phyloP scores from a whole-genome alignment of 2,888 invertebrate genomes.

The Pachymerium ferrugineum region DNA sequence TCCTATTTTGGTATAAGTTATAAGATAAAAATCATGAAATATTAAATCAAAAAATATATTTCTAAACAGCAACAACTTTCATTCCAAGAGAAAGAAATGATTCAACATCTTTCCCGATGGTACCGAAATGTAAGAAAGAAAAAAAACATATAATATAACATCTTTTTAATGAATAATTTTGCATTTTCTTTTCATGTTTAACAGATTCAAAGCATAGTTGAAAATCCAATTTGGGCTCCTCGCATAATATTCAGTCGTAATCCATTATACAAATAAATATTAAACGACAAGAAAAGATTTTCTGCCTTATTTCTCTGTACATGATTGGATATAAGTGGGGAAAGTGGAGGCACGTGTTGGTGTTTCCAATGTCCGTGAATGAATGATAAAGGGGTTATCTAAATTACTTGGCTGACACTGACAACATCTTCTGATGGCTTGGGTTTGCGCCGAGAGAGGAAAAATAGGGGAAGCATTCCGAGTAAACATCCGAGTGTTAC shows the following conservation, averaged over 20 bases:
- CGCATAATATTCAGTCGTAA: neutral
- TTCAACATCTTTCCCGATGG: neutral
- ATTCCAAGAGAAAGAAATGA: neutral
- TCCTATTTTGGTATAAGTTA: neutral
- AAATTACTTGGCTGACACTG: too few relatives aligned
- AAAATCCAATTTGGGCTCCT: neutral
- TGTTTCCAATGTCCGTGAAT: too few relatives aligned
- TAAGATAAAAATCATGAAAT: neutral
- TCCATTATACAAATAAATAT: neutral
- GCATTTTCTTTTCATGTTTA: too few relatives aligned
- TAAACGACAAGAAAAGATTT: neutral
- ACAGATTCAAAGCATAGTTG: neutral
- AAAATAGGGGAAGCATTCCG: neutral
- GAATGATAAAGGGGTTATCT: too few relatives aligned
- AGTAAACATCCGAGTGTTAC: neutral
- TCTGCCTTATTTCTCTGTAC: too few relatives aligned
- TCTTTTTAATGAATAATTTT: neutral
- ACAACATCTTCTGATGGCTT: too few relatives aligned
- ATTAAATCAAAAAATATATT: neutral
- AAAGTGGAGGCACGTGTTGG: too few relatives aligned
- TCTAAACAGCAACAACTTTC: neutral
- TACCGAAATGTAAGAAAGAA: neutral
- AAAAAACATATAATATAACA: neutral
- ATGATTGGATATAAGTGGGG: too few relatives aligned
- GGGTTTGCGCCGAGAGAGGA: neutral